A percentile compares a stretch with the other conserved stretches of the same genome.
Evolutionary conservation across 2,888 invertebrate species (phyloP).

Genomic region (Orgyia antiqua): DNA sequence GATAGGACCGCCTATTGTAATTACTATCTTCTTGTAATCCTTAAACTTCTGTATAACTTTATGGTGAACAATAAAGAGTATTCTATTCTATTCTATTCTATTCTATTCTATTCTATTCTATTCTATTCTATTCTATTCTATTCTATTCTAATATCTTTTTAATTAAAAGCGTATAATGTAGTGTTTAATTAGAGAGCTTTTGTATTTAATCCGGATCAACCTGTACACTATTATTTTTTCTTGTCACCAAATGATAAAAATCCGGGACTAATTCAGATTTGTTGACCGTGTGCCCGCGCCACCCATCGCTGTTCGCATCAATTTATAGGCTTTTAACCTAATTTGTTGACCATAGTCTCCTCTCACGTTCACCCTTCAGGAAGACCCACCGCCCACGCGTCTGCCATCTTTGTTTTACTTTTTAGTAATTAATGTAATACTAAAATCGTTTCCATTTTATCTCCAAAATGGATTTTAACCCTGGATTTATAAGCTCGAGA

Average conservation of each 20-base stretch:
- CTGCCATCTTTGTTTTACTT: conserved; percentile 35
- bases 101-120: too few species aligned
- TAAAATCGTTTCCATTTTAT: conserved; percentile 40
- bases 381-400: conserved; percentile 44
- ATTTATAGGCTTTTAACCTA: conserved; percentile 77
- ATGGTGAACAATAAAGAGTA: too few species aligned
- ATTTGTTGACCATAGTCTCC: conserved; percentile 60
- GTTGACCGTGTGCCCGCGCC: conserved; percentile 60
- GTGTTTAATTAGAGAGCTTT: too few species aligned
- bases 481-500: conserved; percentile 44
- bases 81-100: too few species aligned
- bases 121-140: too few species aligned
- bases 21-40: too few species aligned
- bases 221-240: conserved; percentile 57
- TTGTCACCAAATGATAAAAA: conserved; percentile 69
- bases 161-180: too few species aligned
- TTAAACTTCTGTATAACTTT: too few species aligned
- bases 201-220: too few species aligned
- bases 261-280: conserved; percentile 68
- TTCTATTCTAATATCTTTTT: too few species aligned
- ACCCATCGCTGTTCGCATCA: conserved; percentile 70
- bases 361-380: conserved; percentile 25
- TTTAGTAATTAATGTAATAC: conserved; percentile 53
- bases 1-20: too few species aligned
- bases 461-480: conserved; percentile 43